Percentiles rank a stretch among this genome's conserved stretches.
phyloP scores from a whole-genome alignment of 2,888 invertebrate species.

The Scelioninae gen. 1 region DNA sequence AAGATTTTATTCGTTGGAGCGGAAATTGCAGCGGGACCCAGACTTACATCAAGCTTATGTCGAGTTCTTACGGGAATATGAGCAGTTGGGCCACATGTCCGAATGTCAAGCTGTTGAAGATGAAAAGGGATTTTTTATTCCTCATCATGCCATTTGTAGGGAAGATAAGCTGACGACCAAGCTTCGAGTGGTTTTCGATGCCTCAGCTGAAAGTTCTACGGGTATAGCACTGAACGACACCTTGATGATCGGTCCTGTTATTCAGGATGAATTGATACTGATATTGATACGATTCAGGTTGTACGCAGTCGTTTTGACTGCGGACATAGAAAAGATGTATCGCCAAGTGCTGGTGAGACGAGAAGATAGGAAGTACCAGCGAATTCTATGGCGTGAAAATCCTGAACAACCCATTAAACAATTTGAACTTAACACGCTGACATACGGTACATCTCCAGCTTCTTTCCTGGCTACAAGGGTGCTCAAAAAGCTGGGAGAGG shows the following conservation, averaged over 20 bases:
- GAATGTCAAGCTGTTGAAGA: not conserved
- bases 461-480: not conserved
- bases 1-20: constrained; percentile 11
- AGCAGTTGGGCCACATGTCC: constrained; percentile 4
- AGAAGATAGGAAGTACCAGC: constrained; percentile 5
- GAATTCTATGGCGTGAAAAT: not conserved
- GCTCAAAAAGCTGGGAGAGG: not conserved
- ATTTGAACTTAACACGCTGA: not conserved
- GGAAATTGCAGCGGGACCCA: constrained; percentile 4
- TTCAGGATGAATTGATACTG: constrained; percentile 13
- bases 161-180: constrained; percentile 16
- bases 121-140: constrained; percentile 22
- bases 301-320: not conserved
- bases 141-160: constrained; percentile 13
- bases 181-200: constrained; percentile 16
- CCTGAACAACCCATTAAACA: not conserved
- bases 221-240: constrained; percentile 12
- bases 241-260: constrained; percentile 12
- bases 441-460: not conserved
- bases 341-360: not conserved
- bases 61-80: not conserved
- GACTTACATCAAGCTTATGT: not conserved
- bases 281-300: not conserved
- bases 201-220: not conserved
- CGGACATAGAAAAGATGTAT: constrained; percentile 20